Evolutionary conservation across 2,113 vertebrate genomes (phyloP), one percentile per base, ranked within the genome.

Genomic region (Coptodon bakossiorum): DNA sequence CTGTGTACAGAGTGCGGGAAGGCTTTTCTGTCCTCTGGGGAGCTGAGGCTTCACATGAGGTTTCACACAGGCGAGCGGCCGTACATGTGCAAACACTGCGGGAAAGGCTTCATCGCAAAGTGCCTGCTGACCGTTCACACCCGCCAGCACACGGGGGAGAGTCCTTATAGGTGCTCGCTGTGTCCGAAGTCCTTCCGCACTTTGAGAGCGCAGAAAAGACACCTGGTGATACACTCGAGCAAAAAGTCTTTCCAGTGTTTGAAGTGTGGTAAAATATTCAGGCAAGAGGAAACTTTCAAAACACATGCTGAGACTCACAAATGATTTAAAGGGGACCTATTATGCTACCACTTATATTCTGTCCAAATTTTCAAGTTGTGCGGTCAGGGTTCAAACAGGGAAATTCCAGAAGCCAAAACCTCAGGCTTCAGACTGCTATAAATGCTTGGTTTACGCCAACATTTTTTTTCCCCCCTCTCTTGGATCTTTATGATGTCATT

Each of bases 1-100:
- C 59, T 89, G 73, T 92, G 91, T 17, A 88, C 84, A 1, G 89
- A 87, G 9, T 90, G 91, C 2, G 91, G 91, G 12, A 92, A 92
- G 76, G 76, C 89, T 22, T 92, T 91, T 31, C 73, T 89, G n/a
- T 84, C 85, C 24, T 81, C 76, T 2, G 87, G 82, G 19, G 91
- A 92, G 68, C 13, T 92, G 2, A 78, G 27, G 85, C 80, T 89
- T 2, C 91, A 92, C 76, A 88, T 17, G 73, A 82, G 88, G 4
- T 56, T 5, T 7, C 89, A 91, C 88, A 91, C 85, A 2, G 89
- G 89, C 3, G 89, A 89, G 68, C 79, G 83, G 22, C 89, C 88
- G 0, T 86, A 92, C 81, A 76, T 7, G 1, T 91, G 90, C 85
- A 87, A 79, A 85, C 80, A 89, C 6, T 91, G 90, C 1, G 80